Percentiles rank a stretch among this genome's conserved stretches.
Evolutionary conservation across 2,888 invertebrate species (phyloP).

Genomic region (Spatulosminthurus flaviceps): DNA sequence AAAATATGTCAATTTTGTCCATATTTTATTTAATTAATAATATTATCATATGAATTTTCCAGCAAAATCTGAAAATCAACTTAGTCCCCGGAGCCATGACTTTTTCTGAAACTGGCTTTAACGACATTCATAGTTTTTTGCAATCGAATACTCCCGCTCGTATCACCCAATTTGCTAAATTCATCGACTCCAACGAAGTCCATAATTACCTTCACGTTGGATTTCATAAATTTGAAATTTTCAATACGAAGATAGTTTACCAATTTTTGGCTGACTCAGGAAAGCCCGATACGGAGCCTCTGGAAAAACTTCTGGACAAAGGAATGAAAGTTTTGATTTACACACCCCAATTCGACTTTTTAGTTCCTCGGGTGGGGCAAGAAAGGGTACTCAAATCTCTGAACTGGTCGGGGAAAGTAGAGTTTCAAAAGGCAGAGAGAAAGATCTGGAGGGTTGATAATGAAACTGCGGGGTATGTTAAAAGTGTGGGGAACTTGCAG

Average conservation of each 20-base stretch:
- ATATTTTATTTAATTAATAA: not conserved
- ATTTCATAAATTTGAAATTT: not conserved
- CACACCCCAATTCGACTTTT: constrained; percentile 89
- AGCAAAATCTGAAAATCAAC: not conserved
- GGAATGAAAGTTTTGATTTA: constrained; percentile 72
- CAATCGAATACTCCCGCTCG: not conserved
- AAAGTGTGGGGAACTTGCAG: constrained; percentile 75
- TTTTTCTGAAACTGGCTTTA: not conserved
- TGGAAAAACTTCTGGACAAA: constrained; percentile 78
- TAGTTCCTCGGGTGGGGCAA: constrained; percentile 87
- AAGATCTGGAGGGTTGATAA: constrained; percentile 74
- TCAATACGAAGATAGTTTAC: not conserved
- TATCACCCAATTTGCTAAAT: constrained; percentile 70
- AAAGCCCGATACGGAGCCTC: not conserved
- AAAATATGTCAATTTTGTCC: not conserved
- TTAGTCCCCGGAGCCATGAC: not conserved
- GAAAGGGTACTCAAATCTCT: constrained; percentile 76
- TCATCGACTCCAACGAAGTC: constrained; percentile 76
- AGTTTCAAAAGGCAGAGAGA: constrained; percentile 75
- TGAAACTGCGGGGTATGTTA: constrained; percentile 79
- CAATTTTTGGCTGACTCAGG: not conserved
- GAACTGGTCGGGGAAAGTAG: constrained; percentile 74
- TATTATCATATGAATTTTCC: not conserved
- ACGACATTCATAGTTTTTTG: not conserved
- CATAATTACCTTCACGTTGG: constrained; percentile 49